A percentile compares a stretch with the other conserved stretches of the same genome.
These are phyloP conservation scores for Sesamia inferens DNA, from an alignment of 2,888 invertebrate genomes.

Conservation along the genomic window DNA sequence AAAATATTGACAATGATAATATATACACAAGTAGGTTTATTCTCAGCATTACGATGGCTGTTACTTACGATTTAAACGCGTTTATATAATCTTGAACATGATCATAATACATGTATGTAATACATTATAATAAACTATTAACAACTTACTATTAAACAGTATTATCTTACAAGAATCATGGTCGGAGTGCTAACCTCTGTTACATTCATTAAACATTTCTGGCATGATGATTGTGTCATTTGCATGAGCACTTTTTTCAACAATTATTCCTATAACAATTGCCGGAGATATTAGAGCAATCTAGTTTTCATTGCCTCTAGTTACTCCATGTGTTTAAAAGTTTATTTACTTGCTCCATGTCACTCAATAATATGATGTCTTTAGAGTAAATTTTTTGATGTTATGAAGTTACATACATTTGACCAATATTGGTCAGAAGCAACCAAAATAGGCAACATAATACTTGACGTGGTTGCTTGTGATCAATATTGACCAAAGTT, in stretches of 20 bases:
- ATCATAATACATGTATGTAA: slow-evolving; percentile 83
- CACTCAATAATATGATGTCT: slow-evolving; percentile 2
- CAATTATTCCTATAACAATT: background rate
- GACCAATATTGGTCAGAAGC: background rate
- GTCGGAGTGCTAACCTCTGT: slow-evolving; percentile 62
- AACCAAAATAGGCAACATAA: background rate
- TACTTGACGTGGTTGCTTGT: background rate
- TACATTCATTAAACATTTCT: slow-evolving; percentile 13
- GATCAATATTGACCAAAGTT: background rate
- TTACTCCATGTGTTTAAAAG: background rate
- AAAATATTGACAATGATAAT: slow-evolving; percentile 69
- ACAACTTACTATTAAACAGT: slow-evolving; percentile 88
- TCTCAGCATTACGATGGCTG: slow-evolving; percentile 46
- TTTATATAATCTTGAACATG: slow-evolving; percentile 83
- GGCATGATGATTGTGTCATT: background rate
- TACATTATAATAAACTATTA: slow-evolving; percentile 87
- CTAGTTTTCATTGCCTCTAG: background rate
- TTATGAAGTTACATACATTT: background rate
- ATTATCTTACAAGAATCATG: slow-evolving; percentile 84
- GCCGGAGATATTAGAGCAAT: background rate
- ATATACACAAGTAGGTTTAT: slow-evolving; percentile 79
- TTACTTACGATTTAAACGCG: slow-evolving; percentile 70
- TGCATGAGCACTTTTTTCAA: background rate
- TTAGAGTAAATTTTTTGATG: slow-evolving; percentile 3
- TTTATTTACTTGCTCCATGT: slow-evolving; percentile 5